Percentiles rank a stretch among this genome's conserved stretches.
These are phyloP conservation scores for Lethenteron reissneri DNA, from an alignment of 2,113 vertebrate genomes.

Conservation along the genomic window DNA sequence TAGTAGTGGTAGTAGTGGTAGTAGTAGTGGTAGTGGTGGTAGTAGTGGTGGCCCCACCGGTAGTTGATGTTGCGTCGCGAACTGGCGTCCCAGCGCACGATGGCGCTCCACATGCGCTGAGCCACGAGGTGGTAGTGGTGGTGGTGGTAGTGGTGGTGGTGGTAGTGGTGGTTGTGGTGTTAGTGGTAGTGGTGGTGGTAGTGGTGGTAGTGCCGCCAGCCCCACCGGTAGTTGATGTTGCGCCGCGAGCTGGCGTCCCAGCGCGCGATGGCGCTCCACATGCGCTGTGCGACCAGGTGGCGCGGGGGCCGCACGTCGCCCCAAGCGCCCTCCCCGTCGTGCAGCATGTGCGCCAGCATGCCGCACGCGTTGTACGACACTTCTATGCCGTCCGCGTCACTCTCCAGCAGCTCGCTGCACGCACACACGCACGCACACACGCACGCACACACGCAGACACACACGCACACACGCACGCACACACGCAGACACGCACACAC, in stretches of 20 bases:
- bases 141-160: no score
- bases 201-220: neutral
- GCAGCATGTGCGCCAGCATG: constrained; percentile 92
- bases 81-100: constrained; percentile 89
- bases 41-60: constrained; percentile 27
- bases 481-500: no score
- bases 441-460: no score
- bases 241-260: constrained; percentile 91
- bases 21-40: no score
- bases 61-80: constrained; percentile 97
- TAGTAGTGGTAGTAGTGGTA: no score
- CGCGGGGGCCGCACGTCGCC: constrained; percentile 49
- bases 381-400: constrained; percentile 87
- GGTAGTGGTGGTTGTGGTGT: neutral
- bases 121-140: no score
- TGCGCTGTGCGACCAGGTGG: constrained; percentile 60
- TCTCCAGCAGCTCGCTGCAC: constrained; percentile 63
- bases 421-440: neutral
- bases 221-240: constrained; percentile 92
- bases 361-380: constrained; percentile 93
- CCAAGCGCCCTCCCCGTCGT: constrained; percentile 71
- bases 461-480: no score
- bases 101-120: constrained; percentile 80
- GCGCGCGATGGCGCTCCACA: constrained; percentile 89
- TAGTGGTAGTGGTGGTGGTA: no score